Percentiles rank a stretch among this genome's conserved stretches.
Evolutionary conservation across 2,888 invertebrate genomes (phyloP).

Genomic region (Cephus rjabovi): DNA sequence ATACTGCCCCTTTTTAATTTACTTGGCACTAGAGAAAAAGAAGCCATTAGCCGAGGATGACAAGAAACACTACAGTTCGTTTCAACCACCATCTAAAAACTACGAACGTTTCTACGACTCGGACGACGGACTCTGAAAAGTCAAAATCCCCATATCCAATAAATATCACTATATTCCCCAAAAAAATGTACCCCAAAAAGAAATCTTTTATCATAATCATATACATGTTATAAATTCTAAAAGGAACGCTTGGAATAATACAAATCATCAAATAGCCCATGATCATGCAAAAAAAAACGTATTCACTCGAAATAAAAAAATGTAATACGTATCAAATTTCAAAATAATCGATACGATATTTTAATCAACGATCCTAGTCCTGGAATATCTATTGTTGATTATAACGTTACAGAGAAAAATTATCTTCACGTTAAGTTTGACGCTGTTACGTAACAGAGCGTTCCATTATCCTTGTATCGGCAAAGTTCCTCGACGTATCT

Average conservation of each 20-base stretch:
- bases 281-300: neutral
- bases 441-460: neutral
- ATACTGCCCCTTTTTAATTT: constrained; percentile 76
- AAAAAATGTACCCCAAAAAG: neutral
- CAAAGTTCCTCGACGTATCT: neutral
- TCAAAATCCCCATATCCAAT: neutral
- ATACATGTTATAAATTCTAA: neutral
- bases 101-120: constrained; percentile 58
- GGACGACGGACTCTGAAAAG: constrained; percentile 56
- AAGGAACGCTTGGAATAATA: neutral
- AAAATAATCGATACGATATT: neutral
- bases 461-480: neutral
- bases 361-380: neutral
- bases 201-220: neutral
- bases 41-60: constrained; percentile 39
- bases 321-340: neutral
- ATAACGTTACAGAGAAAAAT: neutral
- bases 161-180: neutral
- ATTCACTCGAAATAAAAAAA: neutral
- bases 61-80: constrained; percentile 50
- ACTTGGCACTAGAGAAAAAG: constrained; percentile 56
- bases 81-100: constrained; percentile 36
- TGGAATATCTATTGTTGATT: neutral
- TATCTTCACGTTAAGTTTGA: neutral
- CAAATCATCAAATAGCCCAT: neutral